phyloP scores from a whole-genome alignment of 1,140 invertebrate species.

The Drosophila kikkawai region DNA sequence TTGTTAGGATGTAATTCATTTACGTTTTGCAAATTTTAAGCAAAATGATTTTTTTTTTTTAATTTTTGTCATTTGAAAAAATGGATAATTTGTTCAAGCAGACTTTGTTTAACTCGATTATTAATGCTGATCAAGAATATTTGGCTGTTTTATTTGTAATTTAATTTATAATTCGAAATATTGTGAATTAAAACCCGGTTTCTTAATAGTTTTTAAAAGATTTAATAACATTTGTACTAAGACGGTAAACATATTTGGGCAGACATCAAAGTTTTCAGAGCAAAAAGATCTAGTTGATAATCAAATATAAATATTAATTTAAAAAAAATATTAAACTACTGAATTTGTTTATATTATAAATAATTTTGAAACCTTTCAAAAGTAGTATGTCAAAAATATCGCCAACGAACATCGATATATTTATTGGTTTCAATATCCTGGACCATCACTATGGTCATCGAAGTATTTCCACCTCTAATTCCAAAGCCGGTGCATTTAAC shows the following conservation, averaged over 20 bases:
- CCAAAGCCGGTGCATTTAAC: constrained; percentile 28
- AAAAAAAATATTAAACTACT: background rate
- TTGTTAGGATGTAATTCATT: too few relatives aligned
- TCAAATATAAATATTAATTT: background rate
- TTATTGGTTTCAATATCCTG: background rate
- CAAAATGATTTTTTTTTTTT: too few relatives aligned
- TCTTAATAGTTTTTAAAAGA: background rate
- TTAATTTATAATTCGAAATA: too few relatives aligned
- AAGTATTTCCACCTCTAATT: background rate
- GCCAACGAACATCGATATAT: background rate
- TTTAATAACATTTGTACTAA: background rate
- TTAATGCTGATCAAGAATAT: too few relatives aligned
- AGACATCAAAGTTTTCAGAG: too few relatives aligned
- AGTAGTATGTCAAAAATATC: background rate
- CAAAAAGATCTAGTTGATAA: background rate
- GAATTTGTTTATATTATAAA: too few relatives aligned
- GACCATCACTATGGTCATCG: background rate
- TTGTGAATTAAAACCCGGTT: background rate
- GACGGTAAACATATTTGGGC: background rate
- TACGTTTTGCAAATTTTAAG: too few relatives aligned
- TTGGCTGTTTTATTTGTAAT: too few relatives aligned
- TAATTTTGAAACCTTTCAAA: background rate
- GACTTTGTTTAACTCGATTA: too few relatives aligned
- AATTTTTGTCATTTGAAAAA: too few relatives aligned
- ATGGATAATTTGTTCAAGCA: too few relatives aligned